phyloP scores from a whole-genome alignment of 2,113 vertebrate genomes.

The Typhlomys cinereus region DNA sequence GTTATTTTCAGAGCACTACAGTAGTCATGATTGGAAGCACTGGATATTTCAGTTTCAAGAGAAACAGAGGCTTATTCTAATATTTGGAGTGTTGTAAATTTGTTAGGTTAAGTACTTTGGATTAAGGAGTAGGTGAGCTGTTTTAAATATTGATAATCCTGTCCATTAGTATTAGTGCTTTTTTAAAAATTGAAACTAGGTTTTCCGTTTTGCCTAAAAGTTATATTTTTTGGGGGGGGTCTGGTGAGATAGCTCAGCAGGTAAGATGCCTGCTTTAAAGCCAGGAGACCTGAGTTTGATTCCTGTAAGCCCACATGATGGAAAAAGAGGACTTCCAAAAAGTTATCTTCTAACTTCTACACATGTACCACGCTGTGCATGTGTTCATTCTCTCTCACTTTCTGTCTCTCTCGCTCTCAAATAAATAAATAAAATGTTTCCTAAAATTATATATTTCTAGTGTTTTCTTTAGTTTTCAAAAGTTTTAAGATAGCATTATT shows the following conservation, averaged over 20 bases:
- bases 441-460: neutral
- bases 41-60: slow-evolving; percentile 12
- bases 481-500: neutral
- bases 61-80: neutral
- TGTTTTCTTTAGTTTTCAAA: slow-evolving; percentile 36
- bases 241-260: no score
- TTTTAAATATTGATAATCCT: neutral
- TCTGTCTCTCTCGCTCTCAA: no score
- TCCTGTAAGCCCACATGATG: no score
- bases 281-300: no score
- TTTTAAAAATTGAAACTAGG: no score
- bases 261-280: no score
- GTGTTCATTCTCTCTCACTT: no score
- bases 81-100: neutral
- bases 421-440: neutral
- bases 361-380: no score
- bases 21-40: slow-evolving; percentile 25
- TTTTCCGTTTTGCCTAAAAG: neutral
- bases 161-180: neutral
- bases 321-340: no score
- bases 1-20: slow-evolving; percentile 37
- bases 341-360: no score
- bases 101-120: neutral
- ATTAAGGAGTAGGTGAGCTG: neutral
- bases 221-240: neutral